Percentiles rank a stretch among this genome's conserved stretches.
These are phyloP conservation scores for Carapus acus DNA, from an alignment of 2,797 vertebrate species.

Conservation along the genomic window DNA sequence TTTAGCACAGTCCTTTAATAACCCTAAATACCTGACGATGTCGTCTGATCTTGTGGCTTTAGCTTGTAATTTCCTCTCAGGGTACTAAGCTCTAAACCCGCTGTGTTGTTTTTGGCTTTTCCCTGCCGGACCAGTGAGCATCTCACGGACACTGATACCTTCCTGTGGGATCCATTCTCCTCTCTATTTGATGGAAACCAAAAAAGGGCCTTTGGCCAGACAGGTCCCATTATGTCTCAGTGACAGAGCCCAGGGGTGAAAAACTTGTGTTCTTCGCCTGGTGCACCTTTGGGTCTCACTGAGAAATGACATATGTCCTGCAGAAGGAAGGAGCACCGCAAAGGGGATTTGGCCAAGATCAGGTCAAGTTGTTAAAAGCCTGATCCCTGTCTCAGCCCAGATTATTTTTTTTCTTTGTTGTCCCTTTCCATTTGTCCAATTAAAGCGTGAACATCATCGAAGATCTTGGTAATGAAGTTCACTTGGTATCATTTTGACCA, in stretches of 20 bases:
- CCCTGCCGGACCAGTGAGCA: slow-evolving; percentile 55
- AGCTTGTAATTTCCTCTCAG: slow-evolving; percentile 64
- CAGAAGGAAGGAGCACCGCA: slow-evolving; percentile 20
- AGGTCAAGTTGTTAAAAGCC: slow-evolving; percentile 34
- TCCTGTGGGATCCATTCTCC: slow-evolving; percentile 69
- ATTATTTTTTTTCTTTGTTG: not conserved
- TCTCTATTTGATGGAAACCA: slow-evolving; percentile 65
- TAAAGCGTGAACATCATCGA: slow-evolving; percentile 7
- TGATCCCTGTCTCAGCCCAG: slow-evolving; percentile 27
- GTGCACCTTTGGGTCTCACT: slow-evolving; percentile 52
- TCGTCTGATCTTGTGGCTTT: slow-evolving; percentile 61
- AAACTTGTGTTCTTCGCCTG: slow-evolving; percentile 50
- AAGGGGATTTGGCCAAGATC: slow-evolving; percentile 37
- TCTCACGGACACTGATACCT: slow-evolving; percentile 62
- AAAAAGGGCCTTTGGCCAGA: slow-evolving; percentile 62
- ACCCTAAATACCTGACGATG: slow-evolving; percentile 66
- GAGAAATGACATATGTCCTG: slow-evolving; percentile 50
- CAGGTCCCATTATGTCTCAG: slow-evolving; percentile 65
- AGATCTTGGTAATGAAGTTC: not conserved
- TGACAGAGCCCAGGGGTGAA: slow-evolving; percentile 53
- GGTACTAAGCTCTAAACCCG: slow-evolving; percentile 65
- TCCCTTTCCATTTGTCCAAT: not conserved
- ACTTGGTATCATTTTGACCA: not conserved
- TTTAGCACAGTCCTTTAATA: slow-evolving; percentile 67
- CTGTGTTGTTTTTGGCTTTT: slow-evolving; percentile 71